Percentiles rank a stretch among this genome's conserved stretches.
phyloP scores from a whole-genome alignment of 2,888 invertebrate species.

The Alentia gelatinosa region DNA sequence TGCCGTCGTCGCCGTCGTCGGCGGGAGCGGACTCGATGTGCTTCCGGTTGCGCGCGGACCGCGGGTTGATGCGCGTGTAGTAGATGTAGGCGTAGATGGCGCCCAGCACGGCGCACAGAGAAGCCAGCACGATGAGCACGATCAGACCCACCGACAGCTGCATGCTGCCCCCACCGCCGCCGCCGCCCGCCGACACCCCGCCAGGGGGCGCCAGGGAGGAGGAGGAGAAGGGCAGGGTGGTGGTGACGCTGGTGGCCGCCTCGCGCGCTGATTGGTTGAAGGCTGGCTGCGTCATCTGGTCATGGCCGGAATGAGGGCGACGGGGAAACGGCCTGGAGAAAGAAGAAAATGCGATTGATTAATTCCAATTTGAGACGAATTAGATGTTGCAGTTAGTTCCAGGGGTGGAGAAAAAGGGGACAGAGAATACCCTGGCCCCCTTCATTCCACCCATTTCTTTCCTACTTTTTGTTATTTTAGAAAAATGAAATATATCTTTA shows the following conservation, averaged over 20 bases:
- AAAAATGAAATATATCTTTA: no score
- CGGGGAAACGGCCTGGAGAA: not conserved
- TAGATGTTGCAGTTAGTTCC: not conserved
- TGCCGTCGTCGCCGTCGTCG: slow-evolving; percentile 46
- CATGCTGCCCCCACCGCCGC: not conserved
- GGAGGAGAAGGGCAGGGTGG: not conserved
- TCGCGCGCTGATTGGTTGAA: slow-evolving; percentile 24
- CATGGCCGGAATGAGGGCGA: not conserved
- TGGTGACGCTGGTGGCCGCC: not conserved
- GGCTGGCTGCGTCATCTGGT: not conserved
- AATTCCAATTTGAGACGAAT: not conserved
- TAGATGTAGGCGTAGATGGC: slow-evolving; percentile 66
- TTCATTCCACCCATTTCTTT: no score
- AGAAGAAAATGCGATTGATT: not conserved
- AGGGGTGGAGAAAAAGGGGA: not conserved
- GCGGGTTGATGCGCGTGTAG: slow-evolving; percentile 64
- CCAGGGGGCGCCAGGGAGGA: not conserved
- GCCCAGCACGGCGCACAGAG: slow-evolving; percentile 62
- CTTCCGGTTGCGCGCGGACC: slow-evolving; percentile 58
- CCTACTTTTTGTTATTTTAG: no score
- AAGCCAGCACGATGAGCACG: slow-evolving; percentile 63
- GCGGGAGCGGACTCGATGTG: slow-evolving; percentile 51
- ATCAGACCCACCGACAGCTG: slow-evolving; percentile 62
- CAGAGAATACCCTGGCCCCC: no score
- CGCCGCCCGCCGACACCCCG: not conserved